phyloP scores from a whole-genome alignment of 2,888 invertebrate species.

The Tipula lateralis region DNA sequence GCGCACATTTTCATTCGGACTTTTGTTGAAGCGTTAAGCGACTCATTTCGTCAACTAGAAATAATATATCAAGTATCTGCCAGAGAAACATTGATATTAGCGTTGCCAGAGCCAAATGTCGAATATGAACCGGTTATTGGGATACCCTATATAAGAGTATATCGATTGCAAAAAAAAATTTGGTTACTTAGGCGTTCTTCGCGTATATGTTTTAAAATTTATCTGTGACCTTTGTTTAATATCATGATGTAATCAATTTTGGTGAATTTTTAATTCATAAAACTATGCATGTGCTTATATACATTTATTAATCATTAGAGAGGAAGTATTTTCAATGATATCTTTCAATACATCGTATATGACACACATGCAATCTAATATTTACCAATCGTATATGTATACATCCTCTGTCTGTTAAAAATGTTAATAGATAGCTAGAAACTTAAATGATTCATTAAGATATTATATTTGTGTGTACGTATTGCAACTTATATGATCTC shows the following conservation, averaged over 20 bases:
- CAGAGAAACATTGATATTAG: no score
- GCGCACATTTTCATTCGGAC: no score
- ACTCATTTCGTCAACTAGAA: no score
- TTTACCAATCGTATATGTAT: neutral
- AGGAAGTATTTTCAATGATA: neutral
- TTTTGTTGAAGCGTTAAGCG: no score
- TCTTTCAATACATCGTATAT: neutral
- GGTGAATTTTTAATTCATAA: neutral
- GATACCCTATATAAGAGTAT: no score
- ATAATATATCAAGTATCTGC: no score
- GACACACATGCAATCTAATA: neutral
- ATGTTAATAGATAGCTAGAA: neutral
- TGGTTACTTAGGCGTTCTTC: neutral
- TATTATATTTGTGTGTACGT: neutral
- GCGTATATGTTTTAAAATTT: neutral
- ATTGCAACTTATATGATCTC: neutral
- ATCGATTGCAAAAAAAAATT: neutral
- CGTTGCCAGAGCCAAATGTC: no score
- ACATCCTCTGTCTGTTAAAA: neutral
- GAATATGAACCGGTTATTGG: no score
- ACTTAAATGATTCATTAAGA: neutral
- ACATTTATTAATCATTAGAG: neutral
- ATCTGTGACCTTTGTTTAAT: slow-evolving; percentile 2
- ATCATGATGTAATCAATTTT: neutral
- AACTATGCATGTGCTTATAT: neutral